A percentile compares a stretch with the other conserved stretches of the same genome.
phyloP scores from a whole-genome alignment of 1,140 invertebrate species.

The Mizuhopecten yessoensis region DNA sequence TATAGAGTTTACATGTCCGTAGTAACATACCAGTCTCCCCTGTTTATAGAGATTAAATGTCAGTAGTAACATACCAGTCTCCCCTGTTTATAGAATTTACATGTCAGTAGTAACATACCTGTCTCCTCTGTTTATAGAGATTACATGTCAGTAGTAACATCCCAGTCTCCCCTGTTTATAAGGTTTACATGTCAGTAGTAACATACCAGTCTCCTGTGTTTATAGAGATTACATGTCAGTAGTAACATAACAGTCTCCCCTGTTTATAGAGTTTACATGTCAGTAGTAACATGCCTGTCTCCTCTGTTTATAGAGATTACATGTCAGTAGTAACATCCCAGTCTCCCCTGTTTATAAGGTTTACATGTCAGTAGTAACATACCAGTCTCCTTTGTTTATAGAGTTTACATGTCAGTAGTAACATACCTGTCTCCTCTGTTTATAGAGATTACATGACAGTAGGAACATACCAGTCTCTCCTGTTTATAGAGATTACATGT shows the following conservation, averaged over 20 bases:
- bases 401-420: too few relatives aligned
- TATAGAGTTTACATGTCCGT: not conserved
- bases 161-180: not conserved
- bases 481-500: too few relatives aligned
- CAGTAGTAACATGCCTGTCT: too few relatives aligned
- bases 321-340: not conserved
- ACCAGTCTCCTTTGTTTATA: not conserved
- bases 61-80: not conserved
- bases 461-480: too few relatives aligned
- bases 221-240: not conserved
- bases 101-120: not conserved
- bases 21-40: not conserved
- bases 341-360: not conserved
- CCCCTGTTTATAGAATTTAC: not conserved
- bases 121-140: not conserved
- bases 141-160: not conserved
- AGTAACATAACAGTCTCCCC: not conserved
- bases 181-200: not conserved
- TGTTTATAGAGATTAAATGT: not conserved
- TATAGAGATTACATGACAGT: too few relatives aligned
- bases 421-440: too few relatives aligned
- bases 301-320: not conserved
- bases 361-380: not conserved
- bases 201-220: not conserved
- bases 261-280: not conserved